Base-by-base conservation (phyloP, 2,888 invertebrate genomes). In the Tholera decimalis region DNA sequence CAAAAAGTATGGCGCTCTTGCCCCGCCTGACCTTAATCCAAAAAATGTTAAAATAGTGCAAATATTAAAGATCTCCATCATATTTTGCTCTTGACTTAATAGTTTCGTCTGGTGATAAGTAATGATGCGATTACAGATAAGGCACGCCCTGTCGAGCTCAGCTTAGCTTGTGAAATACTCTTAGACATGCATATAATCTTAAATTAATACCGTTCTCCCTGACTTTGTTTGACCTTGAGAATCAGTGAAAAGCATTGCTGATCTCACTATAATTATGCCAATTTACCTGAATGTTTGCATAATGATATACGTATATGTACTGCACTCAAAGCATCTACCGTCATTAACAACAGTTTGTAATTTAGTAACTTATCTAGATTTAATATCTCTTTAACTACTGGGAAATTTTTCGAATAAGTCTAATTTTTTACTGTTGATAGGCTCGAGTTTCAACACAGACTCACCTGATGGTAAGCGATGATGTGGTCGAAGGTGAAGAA, bases 91-190 rank as follows among this genome's bases (percentile, higher is more conserved):
- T 71, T 11, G 30, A 20, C 43, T 65, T 33, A 18, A 51, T 33
- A 60, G 53, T 54, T 55, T 59, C 6, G 28, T 26, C 50, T 46
- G 22, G 9, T 13, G 57, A 57, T 64, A 70, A 28, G 50, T 55
- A 24, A 55, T 30, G 50, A 66, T 50, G 26, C 43, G 65, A 20
- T 46, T 41, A 6, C 4, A 66, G 71, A 72, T 73, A 72, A 43
- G 47, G 33, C 67, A 72, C 73, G 72, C 22, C 55, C n/a, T 50
- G 18, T 15, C 18, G 9, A 9, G 18, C 49, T 71, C 37, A 35
- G 61, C 28, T n/a, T 9, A 46, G 50, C 9, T 71, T 44, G 55
- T 55, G 28, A 0, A 11, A 65, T 7, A 18, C 11, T 43, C 3
- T 20, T 41, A 55, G 22, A 22, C 7, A 28, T 2, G 26, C 11